Base-by-base conservation (phyloP, 1,140 invertebrate species). In the Caerostris extrusa region DNA sequence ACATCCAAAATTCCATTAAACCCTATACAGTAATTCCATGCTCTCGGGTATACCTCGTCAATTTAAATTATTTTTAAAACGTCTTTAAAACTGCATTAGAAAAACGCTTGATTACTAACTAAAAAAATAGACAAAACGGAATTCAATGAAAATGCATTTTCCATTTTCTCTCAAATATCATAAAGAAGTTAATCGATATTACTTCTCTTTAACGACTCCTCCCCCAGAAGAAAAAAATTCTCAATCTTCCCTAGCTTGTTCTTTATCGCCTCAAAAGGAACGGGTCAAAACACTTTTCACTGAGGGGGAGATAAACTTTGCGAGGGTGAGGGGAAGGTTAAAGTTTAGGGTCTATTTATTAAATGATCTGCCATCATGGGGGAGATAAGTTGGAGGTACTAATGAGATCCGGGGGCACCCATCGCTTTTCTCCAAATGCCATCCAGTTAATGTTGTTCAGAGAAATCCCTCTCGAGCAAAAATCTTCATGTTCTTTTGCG, bases 141-240 rank as follows among this genome's bases (percentile, higher is more conserved):
- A 85, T 85, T 19, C 56, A 85, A 85, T 85, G 82, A 85, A 88
- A 88, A 88, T 55, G 58, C 50, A 88, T 67, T 67, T 53, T 53
- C 57, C 61, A 88, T 88, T 53, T 88, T 88, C 86, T 88, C 60
- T 53, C 14, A 88, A 88, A 88, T 88, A 88, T 88, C 86, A 88
- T 88, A 88, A 88, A 88, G 61, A 67, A 88, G 57, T 88, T 88
- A 88, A 88, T 88, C 86, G 86, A 88, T 88, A 88, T 61, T 88
- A n/a, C 86, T 53, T 50, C 55, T 55, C 61, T 19, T 88, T 88
- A 88, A 88, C 86, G 86, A 88, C 86, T 53, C 58, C 53, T 34
- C 60, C 86, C 56, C 17, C 7, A 85, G n/a, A n/a, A n/a, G n/a
- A n/a, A 83, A 82, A 83, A 85, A 85, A 85, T 34, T 77, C 50